These are phyloP conservation scores for Thinocorus orbignyianus DNA, from an alignment of 2,113 vertebrate species.

Conservation along the genomic window DNA sequence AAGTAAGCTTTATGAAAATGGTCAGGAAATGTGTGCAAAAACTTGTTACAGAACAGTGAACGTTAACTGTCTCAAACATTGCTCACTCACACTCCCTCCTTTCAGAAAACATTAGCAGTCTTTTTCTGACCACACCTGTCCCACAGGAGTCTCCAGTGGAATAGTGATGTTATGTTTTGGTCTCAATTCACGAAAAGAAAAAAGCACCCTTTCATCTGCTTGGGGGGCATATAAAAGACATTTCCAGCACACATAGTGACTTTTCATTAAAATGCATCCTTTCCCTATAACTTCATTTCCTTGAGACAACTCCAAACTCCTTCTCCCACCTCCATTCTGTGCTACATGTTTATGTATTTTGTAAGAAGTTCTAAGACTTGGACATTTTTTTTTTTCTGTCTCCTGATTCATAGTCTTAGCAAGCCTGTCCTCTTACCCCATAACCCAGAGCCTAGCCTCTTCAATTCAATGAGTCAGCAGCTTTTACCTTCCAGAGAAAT, in stretches of 20 bases:
- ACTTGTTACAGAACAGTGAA: neutral
- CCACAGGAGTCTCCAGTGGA: conserved; percentile 50
- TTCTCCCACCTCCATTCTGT: neutral
- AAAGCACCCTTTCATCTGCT: conserved; percentile 47
- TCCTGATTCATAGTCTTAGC: neutral
- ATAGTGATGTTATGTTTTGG: conserved; percentile 61
- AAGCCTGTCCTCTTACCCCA: conserved; percentile 22
- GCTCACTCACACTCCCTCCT: neutral
- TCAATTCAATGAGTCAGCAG: conserved; percentile 36
- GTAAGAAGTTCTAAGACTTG: neutral
- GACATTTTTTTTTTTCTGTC: conserved; percentile 42
- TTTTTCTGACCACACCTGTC: conserved; percentile 65
- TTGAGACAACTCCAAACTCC: conserved; percentile 12
- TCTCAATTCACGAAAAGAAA: conserved; percentile 31
- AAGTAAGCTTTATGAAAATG: neutral
- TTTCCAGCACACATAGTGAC: conserved; percentile 1
- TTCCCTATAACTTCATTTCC: conserved; percentile 48
- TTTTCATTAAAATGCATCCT: conserved; percentile 59
- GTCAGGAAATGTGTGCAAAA: neutral
- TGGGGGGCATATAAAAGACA: conserved; percentile 6
- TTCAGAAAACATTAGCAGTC: conserved; percentile 35
- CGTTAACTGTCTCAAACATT: neutral
- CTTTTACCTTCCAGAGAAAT: neutral
- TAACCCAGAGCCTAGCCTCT: neutral
- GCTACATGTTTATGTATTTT: conserved; percentile 18